Conservation (phyloP, 2,888 invertebrate genomes). For the Phragmatobia fuliginosa region DNA sequence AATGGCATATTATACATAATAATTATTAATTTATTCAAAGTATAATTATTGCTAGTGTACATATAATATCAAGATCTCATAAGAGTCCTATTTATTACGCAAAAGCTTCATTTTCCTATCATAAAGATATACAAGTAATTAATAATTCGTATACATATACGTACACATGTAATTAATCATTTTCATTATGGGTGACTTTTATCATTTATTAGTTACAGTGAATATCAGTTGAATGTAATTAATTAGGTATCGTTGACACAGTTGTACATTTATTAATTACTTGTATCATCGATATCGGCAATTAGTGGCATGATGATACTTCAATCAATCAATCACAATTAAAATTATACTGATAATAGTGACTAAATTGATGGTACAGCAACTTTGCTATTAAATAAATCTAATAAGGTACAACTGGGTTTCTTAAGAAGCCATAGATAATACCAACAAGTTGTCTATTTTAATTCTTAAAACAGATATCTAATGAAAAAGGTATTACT, state of each 20-base stretch:
- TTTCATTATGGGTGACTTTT: conserved; percentile 13
- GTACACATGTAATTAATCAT: conserved; percentile 36
- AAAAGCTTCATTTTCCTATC: neutral
- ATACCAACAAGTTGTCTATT: neutral
- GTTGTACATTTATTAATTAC: conserved; percentile 6
- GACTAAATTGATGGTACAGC: neutral
- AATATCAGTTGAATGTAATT: conserved; percentile 9
- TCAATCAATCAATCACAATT: neutral
- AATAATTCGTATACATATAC: too few species aligned
- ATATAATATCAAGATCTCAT: neutral
- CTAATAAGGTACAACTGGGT: neutral
- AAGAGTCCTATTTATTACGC: neutral
- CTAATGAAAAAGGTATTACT: neutral
- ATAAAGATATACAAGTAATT: neutral
- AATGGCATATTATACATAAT: neutral
- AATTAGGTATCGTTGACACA: conserved; percentile 8
- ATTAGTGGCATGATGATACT: neutral
- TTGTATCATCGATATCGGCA: neutral
- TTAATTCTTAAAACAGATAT: neutral
- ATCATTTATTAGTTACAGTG: neutral
- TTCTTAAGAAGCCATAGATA: neutral
- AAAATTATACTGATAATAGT: neutral
- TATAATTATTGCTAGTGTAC: neutral
- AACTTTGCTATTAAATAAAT: neutral
- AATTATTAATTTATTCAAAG: neutral